Evolutionary conservation across 2,797 vertebrate species (phyloP), one percentile per base, ranked within the genome.

Genomic region (Muscicapa comitata): DNA sequence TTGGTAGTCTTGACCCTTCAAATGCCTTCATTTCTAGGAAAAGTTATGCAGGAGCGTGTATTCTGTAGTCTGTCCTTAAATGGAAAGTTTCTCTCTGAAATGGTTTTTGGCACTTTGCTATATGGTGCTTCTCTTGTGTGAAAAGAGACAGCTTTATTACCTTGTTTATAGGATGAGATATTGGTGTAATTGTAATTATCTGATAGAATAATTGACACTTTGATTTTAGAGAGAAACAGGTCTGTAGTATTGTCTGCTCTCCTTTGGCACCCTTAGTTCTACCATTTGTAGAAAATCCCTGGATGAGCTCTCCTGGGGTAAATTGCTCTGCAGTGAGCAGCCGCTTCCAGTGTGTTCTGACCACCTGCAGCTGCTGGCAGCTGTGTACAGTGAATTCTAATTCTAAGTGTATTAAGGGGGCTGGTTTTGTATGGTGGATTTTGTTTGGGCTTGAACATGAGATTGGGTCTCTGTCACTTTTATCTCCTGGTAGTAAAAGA

Each of bases 301-400:
- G 37, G n/a, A 26, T 45, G 54, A 94, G 75, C 84, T 79, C n/a
- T 66, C 17, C 61, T 12, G 11, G 26, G 62, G 63, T 59, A 47
- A 63, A 51, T 75, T 71, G 65, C 43, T 71, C 48, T 83, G 72
- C 58, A 87, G 67, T 54, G 50, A 65, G 63, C 61, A 82, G 57
- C 86, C 20, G 7, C 76, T 76, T 66, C 0, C 2, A 65, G 58
- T n/a, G 45, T 53, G 59, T 79, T 61, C 31, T 90, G 76, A 43
- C 75, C 78, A 88, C 91, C 91, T 92, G 84, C 86, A 86, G 84
- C 80, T 92, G 71, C 61, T 76, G 58, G 48, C 48, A 90, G 88
- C 95, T 92, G 84, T 79, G 84, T 51, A 79, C 76, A 82, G n/a
- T 45, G 51, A 65, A 53, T 82, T 91, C 66, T 88, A 85, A 80